Conservation (phyloP, 2,797 vertebrate species). For the Apogon hyalosoma region DNA sequence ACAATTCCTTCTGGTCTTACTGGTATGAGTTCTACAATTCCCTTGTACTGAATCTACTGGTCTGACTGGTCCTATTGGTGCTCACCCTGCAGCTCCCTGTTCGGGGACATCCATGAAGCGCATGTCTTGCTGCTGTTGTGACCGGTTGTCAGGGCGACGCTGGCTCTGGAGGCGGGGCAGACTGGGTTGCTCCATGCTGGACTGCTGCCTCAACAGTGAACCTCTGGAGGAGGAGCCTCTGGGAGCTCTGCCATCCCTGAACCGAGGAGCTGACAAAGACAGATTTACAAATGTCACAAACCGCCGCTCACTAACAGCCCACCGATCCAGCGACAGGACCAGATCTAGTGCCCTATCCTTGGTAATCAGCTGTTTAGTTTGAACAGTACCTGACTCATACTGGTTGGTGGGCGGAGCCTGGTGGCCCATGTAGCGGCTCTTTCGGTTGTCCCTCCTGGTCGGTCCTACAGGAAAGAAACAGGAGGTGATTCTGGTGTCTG, state of each 20-base stretch:
- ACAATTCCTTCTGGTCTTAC: neutral
- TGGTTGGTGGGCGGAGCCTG: constrained; percentile 31
- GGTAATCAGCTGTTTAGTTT: too few relatives aligned
- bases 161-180: constrained; percentile 80
- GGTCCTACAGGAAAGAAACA: constrained; percentile 77
- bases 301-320: fast-evolving
- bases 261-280: constrained; percentile 14
- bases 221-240: constrained; percentile 58
- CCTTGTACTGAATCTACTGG: neutral
- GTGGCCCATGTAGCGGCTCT: constrained; percentile 76
- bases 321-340: too few relatives aligned
- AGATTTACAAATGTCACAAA: neutral
- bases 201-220: constrained; percentile 81
- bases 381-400: constrained; percentile 62
- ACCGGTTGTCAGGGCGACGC: neutral
- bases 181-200: constrained; percentile 87
- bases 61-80: fast-evolving
- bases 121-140: constrained; percentile 68
- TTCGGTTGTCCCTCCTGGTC: constrained; percentile 84
- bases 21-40: too few relatives aligned
- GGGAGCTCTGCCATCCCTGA: constrained; percentile 17
- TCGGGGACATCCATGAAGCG: constrained; percentile 89
- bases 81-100: constrained; percentile 88
- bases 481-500: constrained; percentile 16
- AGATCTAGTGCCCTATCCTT: too few relatives aligned